Evolutionary conservation across 2,888 invertebrate genomes (phyloP).

Genomic region (Phyto melanocephala): DNA sequence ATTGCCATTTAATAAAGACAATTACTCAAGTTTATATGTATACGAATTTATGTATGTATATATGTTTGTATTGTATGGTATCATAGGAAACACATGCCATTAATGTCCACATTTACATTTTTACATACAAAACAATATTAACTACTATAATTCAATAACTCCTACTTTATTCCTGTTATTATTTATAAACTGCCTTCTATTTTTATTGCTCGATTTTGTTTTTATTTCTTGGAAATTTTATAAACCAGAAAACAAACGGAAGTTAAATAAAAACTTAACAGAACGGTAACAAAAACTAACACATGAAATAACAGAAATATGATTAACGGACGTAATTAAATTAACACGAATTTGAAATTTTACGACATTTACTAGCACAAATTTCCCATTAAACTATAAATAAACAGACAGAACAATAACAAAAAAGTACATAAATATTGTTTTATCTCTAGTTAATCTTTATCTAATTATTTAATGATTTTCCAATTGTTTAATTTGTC

Average conservation of each 20-base stretch:
- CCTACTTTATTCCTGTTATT: neutral
- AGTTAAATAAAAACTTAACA: conserved; percentile 66
- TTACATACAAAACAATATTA: neutral
- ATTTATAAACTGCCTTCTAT: neutral
- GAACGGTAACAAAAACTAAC: conserved; percentile 34
- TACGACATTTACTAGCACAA: conserved; percentile 74
- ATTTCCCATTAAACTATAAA: conserved; percentile 59
- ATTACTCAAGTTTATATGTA: no score
- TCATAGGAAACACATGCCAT: neutral
- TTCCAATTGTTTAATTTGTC: conserved; percentile 49
- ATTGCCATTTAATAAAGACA: no score
- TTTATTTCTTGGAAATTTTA: neutral
- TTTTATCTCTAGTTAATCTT: conserved; percentile 30
- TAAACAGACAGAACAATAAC: neutral
- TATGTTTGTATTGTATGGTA: no score
- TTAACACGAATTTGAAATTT: conserved; percentile 76
- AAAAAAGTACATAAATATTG: conserved; percentile 26
- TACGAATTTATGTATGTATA: no score
- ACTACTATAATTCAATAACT: neutral
- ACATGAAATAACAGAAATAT: conserved; percentile 62
- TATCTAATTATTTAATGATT: conserved; percentile 59
- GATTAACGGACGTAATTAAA: conserved; percentile 74
- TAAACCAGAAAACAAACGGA: conserved; percentile 70
- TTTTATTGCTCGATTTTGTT: neutral
- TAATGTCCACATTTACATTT: neutral